phyloP scores from a whole-genome alignment of 2,888 invertebrate genomes.

The Rhagonycha lutea region DNA sequence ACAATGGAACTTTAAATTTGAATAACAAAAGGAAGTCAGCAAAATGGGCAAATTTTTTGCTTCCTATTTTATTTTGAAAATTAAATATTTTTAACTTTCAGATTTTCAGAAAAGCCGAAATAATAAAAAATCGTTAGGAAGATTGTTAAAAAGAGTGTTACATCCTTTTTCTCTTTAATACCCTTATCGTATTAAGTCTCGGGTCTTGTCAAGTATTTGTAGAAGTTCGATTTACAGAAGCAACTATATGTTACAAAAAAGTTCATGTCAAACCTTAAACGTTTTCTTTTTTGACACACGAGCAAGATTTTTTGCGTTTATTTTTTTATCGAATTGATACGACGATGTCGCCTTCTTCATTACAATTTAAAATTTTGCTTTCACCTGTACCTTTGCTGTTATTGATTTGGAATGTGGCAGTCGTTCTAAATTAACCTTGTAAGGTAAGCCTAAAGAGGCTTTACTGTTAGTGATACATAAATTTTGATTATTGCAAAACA shows the following conservation, averaged over 20 bases:
- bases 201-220: not conserved
- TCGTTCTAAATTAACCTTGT: not conserved
- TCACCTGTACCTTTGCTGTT: not conserved
- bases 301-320: not conserved
- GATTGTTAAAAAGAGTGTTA: not conserved
- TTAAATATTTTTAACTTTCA: not conserved
- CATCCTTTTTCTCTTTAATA: not conserved
- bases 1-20: not conserved
- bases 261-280: not conserved
- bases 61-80: not conserved
- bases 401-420: not conserved
- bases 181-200: not conserved
- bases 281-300: not conserved
- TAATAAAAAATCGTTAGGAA: not conserved
- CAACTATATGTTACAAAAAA: not conserved
- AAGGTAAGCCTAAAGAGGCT: not conserved
- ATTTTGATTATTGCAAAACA: not conserved
- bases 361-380: not conserved
- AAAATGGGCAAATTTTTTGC: not conserved
- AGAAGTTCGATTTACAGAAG: not conserved
- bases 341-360: not conserved
- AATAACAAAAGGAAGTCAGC: not conserved
- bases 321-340: not conserved
- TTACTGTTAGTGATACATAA: not conserved
- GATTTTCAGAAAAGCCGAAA: not conserved